Conservation (phyloP, 2,797 vertebrate genomes). For the Anniella stebbinsi region DNA sequence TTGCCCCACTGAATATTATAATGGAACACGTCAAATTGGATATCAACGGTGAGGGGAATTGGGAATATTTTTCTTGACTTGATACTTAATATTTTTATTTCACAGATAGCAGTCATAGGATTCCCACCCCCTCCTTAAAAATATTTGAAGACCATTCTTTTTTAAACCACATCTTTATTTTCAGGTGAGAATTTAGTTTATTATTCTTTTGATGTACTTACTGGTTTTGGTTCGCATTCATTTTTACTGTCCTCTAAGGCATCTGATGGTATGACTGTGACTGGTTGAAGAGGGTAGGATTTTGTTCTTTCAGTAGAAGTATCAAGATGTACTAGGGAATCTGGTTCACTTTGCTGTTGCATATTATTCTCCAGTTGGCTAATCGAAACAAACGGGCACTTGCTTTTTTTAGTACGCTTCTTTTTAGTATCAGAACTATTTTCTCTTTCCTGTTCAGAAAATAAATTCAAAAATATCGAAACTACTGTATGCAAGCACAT, state of each 20-base stretch:
- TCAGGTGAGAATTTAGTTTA: neutral
- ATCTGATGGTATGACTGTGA: neutral
- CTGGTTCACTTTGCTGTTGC: neutral
- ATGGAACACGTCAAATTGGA: no score
- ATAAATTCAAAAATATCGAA: neutral
- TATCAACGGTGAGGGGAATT: neutral
- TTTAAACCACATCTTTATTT: neutral
- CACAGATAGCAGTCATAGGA: neutral
- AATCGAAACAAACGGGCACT: neutral
- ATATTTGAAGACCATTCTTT: neutral
- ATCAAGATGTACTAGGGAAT: neutral
- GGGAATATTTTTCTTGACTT: neutral
- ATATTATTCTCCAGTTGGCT: neutral
- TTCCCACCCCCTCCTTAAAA: neutral
- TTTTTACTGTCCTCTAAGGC: neutral
- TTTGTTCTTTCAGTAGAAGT: neutral
- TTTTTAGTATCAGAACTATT: neutral
- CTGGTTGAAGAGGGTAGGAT: neutral
- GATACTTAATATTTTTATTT: neutral
- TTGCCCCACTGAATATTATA: neutral
- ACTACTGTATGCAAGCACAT: neutral
- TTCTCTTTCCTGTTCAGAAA: neutral
- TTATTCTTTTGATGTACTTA: slow-evolving; percentile 4
- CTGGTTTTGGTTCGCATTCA: neutral
- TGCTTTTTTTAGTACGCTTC: neutral